Conservation (phyloP, 2,888 invertebrate genomes). For the Melanchra persicariae region DNA sequence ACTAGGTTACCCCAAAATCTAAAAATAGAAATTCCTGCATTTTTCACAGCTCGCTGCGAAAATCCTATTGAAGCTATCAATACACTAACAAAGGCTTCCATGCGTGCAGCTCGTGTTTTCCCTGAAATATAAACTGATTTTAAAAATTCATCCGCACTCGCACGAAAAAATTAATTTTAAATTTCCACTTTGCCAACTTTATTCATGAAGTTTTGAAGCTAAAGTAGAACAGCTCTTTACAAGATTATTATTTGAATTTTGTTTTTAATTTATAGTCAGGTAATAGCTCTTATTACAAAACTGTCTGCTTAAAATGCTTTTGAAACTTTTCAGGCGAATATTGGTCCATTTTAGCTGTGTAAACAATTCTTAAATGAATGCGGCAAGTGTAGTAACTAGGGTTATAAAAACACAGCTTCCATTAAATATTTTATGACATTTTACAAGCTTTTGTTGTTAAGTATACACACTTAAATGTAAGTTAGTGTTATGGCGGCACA, state of each 20-base stretch:
- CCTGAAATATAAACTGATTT: constrained; percentile 51
- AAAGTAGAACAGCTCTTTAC: constrained; percentile 49
- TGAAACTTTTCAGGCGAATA: neutral
- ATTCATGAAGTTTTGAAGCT: constrained; percentile 57
- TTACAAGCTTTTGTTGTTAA: constrained; percentile 38
- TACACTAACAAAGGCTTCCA: constrained; percentile 47
- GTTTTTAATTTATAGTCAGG: constrained; percentile 40
- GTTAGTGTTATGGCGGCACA: constrained; percentile 6
- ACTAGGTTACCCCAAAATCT: constrained; percentile 12
- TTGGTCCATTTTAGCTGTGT: constrained; percentile 1
- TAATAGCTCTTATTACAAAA: constrained; percentile 27
- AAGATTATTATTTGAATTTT: constrained; percentile 47
- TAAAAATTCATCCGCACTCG: constrained; percentile 39
- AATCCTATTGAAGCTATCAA: constrained; percentile 31
- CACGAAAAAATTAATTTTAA: constrained; percentile 51
- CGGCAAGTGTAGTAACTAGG: constrained; percentile 9
- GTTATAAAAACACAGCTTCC: constrained; percentile 31
- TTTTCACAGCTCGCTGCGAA: constrained; percentile 13
- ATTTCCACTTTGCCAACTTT: constrained; percentile 52
- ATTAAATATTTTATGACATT: constrained; percentile 50
- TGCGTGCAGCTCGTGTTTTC: constrained; percentile 37
- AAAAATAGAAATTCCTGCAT: constrained; percentile 25
- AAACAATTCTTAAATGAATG: constrained; percentile 17
- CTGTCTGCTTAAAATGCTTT: neutral
- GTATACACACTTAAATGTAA: constrained; percentile 22